A percentile compares a stretch with the other conserved stretches of the same genome.
These are phyloP conservation scores for Boloria selene DNA, from an alignment of 2,888 invertebrate genomes.

Conservation along the genomic window DNA sequence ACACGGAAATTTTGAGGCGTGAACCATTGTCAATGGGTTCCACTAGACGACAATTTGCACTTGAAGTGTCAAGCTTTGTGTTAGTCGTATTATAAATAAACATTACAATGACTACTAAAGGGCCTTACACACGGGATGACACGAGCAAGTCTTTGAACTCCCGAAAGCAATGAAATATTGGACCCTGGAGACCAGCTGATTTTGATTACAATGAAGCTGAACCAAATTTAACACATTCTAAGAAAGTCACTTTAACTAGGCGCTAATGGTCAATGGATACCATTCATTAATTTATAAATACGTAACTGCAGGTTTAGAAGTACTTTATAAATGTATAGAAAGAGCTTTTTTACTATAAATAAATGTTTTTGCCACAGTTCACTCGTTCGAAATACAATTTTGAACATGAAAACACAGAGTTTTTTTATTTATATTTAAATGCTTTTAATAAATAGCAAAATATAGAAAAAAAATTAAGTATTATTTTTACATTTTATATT, in stretches of 20 bases:
- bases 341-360: too few species aligned
- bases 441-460: too few species aligned
- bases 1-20: constrained; percentile 77
- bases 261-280: too few species aligned
- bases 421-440: too few species aligned
- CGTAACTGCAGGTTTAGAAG: too few species aligned
- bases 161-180: constrained; percentile 30
- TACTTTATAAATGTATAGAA: too few species aligned
- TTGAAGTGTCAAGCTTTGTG: constrained; percentile 67
- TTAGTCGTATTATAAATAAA: constrained; percentile 71
- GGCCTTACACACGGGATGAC: constrained; percentile 48
- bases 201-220: constrained; percentile 37
- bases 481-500: background rate
- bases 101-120: constrained; percentile 70
- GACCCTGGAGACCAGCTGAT: constrained; percentile 47
- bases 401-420: too few species aligned
- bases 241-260: too few species aligned
- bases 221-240: background rate
- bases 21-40: constrained; percentile 65
- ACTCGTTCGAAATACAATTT: too few species aligned
- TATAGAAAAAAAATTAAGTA: too few species aligned
- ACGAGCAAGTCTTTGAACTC: constrained; percentile 59
- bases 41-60: constrained; percentile 79
- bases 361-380: too few species aligned
- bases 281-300: too few species aligned